A percentile compares a stretch with the other conserved stretches of the same genome.
phyloP scores from a whole-genome alignment of 64 coral and sea anemone species.

The Pocillopora verrucosa region DNA sequence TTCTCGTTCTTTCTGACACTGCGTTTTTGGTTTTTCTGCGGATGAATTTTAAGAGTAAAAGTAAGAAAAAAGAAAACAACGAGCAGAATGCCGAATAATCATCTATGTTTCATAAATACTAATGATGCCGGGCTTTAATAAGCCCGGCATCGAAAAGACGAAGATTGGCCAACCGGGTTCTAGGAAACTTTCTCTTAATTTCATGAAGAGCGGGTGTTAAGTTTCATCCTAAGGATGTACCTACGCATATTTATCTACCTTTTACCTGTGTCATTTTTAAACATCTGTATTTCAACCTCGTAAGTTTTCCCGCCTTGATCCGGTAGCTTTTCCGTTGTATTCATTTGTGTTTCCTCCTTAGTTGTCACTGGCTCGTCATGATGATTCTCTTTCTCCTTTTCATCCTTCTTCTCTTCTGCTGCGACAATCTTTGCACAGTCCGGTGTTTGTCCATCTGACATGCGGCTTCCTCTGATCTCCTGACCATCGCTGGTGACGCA shows the following conservation, averaged over 20 bases:
- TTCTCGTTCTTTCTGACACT: conserved; percentile 81
- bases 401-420: background rate
- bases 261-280: background rate
- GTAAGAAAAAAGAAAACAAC: background rate
- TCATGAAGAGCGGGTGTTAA: too few species aligned
- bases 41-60: background rate
- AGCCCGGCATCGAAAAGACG: too few species aligned
- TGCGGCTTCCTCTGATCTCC: conserved; percentile 76
- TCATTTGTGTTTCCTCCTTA: background rate
- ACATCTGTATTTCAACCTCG: conserved; percentile 23
- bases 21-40: conserved; percentile 44
- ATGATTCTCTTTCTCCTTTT: background rate
- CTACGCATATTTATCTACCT: too few species aligned
- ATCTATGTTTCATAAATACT: too few species aligned
- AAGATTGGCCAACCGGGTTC: too few species aligned
- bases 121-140: too few species aligned
- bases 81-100: too few species aligned
- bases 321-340: background rate
- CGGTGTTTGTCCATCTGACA: conserved; percentile 38
- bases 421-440: background rate
- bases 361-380: background rate
- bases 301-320: background rate
- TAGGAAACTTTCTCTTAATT: too few species aligned
- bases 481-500: conserved; percentile 86
- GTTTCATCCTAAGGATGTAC: too few species aligned